These are phyloP conservation scores for Willisornis vidua DNA, from an alignment of 2,113 vertebrate species.

Conservation along the genomic window DNA sequence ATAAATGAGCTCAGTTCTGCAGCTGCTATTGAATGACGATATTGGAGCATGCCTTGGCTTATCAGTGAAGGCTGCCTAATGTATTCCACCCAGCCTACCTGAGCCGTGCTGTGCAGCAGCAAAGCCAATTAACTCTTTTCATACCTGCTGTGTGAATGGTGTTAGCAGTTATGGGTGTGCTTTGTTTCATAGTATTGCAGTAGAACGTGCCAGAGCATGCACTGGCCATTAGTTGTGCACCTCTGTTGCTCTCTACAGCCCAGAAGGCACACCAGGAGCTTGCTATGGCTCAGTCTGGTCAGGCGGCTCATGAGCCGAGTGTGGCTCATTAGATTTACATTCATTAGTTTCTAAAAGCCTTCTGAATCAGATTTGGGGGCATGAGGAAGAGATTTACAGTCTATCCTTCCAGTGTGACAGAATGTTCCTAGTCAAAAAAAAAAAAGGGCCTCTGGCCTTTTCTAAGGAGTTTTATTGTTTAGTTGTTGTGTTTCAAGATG, in stretches of 20 bases:
- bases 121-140: conserved; percentile 10
- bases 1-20: conserved; percentile 52
- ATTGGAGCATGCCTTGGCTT: conserved; percentile 49
- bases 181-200: not conserved
- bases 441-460: not conserved
- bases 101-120: not conserved
- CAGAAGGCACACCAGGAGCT: not conserved
- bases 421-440: not conserved
- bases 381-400: conserved; percentile 5
- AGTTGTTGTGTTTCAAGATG: conserved; percentile 35
- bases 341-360: conserved; percentile 38
- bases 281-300: not conserved
- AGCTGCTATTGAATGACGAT: conserved; percentile 42
- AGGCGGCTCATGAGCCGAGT: not conserved
- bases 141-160: not conserved
- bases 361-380: conserved; percentile 28
- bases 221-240: not conserved
- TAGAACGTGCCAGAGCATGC: not conserved
- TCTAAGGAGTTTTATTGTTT: not conserved
- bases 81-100: conserved; percentile 45
- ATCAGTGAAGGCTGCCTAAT: conserved; percentile 39
- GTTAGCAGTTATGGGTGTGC: not conserved
- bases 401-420: not conserved
- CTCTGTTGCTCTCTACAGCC: not conserved
- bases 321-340: conserved; percentile 47